phyloP scores from a whole-genome alignment of 2,888 invertebrate genomes.

The Cinara cedri region DNA sequence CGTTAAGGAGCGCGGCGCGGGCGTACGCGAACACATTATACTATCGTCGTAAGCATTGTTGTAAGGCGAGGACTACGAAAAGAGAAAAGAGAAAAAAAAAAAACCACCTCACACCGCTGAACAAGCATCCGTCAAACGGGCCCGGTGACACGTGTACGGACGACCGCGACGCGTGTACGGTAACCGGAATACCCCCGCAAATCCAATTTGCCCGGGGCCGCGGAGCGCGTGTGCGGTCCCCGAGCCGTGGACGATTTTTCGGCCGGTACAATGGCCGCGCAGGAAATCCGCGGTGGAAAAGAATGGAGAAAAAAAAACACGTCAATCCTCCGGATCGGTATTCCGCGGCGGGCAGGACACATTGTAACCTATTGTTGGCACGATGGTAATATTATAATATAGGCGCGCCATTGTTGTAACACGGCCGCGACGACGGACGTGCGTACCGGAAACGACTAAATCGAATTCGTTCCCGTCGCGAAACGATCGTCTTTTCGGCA shows the following conservation, averaged over 20 bases:
- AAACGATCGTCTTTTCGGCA: too few relatives aligned
- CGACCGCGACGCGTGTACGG: not conserved
- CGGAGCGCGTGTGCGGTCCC: constrained; percentile 49
- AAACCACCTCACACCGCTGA: constrained; percentile 7
- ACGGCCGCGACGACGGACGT: not conserved
- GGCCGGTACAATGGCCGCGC: constrained; percentile 6
- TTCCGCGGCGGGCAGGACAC: too few relatives aligned
- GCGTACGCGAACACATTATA: too few relatives aligned
- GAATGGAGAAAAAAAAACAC: not conserved
- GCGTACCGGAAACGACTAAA: constrained; percentile 48
- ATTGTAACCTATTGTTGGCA: too few relatives aligned
- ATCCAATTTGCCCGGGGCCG: constrained; percentile 50
- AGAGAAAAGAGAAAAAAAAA: not conserved
- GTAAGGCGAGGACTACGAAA: not conserved
- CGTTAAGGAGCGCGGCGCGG: constrained; percentile 3
- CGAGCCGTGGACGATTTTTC: constrained; percentile 11
- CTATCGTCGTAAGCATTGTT: not conserved
- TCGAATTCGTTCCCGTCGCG: constrained; percentile 36
- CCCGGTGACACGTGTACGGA: constrained; percentile 38
- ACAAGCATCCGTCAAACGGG: constrained; percentile 46
- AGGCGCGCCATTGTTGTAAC: too few relatives aligned
- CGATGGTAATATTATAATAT: not conserved
- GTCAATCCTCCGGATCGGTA: not conserved
- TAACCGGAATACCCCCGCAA: constrained; percentile 19
- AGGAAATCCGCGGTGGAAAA: not conserved